Evolutionary conservation across 2,888 invertebrate species (phyloP).

Genomic region (Noctua comes): DNA sequence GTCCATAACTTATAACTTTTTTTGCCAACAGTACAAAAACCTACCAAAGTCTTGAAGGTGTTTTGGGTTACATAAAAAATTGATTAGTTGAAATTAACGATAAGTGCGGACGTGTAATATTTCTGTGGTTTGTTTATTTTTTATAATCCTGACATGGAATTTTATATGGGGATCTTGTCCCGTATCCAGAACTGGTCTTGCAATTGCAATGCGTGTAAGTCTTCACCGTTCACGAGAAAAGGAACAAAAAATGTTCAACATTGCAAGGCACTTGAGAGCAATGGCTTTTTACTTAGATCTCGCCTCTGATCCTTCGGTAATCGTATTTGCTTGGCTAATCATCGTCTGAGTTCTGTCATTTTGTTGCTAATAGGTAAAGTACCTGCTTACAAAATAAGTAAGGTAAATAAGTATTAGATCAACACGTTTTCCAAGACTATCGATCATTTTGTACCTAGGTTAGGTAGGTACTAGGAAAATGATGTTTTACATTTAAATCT

Average conservation of each 20-base stretch:
- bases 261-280: constrained; percentile 53
- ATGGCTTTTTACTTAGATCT: constrained; percentile 46
- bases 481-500: background rate
- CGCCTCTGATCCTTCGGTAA: constrained; percentile 8
- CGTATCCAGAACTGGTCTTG: constrained; percentile 67
- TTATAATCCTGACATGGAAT: constrained; percentile 36
- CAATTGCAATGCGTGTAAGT: constrained; percentile 42
- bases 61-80: constrained; percentile 13
- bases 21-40: constrained; percentile 1
- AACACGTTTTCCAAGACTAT: background rate
- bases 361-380: constrained; percentile 5
- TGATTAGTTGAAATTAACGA: background rate
- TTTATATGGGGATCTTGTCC: constrained; percentile 63
- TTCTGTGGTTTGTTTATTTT: constrained; percentile 42
- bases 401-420: background rate
- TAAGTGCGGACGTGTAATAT: constrained; percentile 32
- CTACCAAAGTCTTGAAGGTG: background rate
- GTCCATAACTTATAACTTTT: constrained; percentile 13
- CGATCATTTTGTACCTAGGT: background rate
- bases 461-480: background rate
- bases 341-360: constrained; percentile 9
- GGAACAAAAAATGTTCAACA: constrained; percentile 58
- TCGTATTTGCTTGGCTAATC: constrained; percentile 10
- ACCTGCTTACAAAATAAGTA: background rate
- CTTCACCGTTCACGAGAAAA: constrained; percentile 54